phyloP scores from a whole-genome alignment of 1,140 invertebrate species.

The Mycetomoellerius zeteki region DNA sequence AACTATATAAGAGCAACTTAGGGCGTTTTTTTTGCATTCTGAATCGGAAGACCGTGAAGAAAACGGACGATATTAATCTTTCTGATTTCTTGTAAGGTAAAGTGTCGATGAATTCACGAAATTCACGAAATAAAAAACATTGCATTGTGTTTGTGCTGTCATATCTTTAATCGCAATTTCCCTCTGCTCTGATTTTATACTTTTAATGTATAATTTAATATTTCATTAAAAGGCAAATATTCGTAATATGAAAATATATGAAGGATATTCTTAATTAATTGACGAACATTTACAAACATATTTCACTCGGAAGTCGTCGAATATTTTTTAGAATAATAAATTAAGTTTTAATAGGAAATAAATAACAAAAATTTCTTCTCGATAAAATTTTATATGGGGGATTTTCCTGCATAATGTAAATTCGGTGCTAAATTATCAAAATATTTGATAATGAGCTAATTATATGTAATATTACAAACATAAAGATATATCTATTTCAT shows the following conservation, averaged over 20 bases:
- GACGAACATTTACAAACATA: background rate
- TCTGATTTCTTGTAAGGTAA: conserved; percentile 36
- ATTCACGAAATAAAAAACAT: background rate
- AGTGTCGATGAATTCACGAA: background rate
- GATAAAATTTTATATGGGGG: background rate
- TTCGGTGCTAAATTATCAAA: background rate
- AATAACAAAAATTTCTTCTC: background rate
- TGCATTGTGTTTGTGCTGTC: background rate
- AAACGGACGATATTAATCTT: conserved; percentile 40
- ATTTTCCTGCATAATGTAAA: background rate
- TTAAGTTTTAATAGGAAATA: background rate
- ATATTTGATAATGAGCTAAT: background rate
- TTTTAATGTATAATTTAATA: background rate
- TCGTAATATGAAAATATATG: background rate
- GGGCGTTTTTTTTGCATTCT: conserved; percentile 42
- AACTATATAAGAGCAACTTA: conserved; percentile 28
- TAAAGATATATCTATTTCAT: background rate
- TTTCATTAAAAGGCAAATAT: background rate
- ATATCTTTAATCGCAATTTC: background rate
- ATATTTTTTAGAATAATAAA: background rate
- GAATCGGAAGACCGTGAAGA: conserved; percentile 49
- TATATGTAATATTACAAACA: background rate
- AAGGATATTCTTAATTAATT: background rate
- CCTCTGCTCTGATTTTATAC: background rate
- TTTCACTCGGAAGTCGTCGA: background rate